Base-by-base conservation (phyloP, 2,888 invertebrate genomes). In the Philopedon plagiatum region DNA sequence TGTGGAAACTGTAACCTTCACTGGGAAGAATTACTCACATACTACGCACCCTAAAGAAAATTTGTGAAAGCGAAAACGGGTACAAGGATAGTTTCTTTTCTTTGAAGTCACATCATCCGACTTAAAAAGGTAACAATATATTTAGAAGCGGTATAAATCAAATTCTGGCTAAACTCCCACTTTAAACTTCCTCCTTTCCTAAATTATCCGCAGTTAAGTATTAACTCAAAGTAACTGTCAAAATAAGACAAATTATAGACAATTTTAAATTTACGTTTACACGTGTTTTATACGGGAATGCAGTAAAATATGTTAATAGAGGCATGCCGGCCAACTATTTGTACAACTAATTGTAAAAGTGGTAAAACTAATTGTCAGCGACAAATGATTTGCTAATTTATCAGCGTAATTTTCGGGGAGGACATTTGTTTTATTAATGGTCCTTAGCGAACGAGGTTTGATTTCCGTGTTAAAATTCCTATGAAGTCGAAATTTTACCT, bases 211-310 rank as follows among this genome's bases (percentile, higher is more conserved):
- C 13, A 39, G 39, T 39, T 15, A 39, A 39, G 1, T 15, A n/a
- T 15, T 39, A 39, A 15, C 7, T 3, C 15, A n/a, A 39, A 39
- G 18, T 44, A 44, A 19, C 44, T 19, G 44, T 44, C 44, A 2
- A 19, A 8, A 18, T 44, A 21, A 18, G 19, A 44, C 11, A 44
- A 44, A 44, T 44, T 19, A 18, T 19, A 44, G 19, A 44, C 8
- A 44, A 44, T 44, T 44, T 44, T 21, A 44, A 44, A 44, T 19
- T 19, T 44, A 44, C 19, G 44, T 44, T 18, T 19, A 44, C 44
- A 44, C 19, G 4, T 44, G 44, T 44, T 44, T 44, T 44, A 44
- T 9, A 8, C 5, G 7, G 19, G 44, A 44, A n/a, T 15, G 5
- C 39, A n/a, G 13, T 15, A 39, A 15, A 39, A 39, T 39, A 2